phyloP scores from a whole-genome alignment of 2,113 vertebrate species.

The Cyanoderma ruficeps region DNA sequence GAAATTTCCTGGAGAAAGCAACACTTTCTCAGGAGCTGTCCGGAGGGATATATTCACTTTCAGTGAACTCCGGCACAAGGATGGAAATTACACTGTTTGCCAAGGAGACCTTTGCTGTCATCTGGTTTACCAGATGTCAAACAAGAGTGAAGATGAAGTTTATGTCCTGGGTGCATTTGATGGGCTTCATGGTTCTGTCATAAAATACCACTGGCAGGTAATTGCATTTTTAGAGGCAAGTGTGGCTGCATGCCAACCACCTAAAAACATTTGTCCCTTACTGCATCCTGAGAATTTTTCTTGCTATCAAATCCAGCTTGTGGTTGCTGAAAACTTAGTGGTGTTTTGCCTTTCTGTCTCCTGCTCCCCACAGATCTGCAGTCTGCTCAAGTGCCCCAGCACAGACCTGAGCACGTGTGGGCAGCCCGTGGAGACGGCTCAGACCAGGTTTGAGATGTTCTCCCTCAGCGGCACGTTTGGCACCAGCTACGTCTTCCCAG shows the following conservation, averaged over 20 bases:
- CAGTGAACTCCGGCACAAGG: constrained; percentile 20
- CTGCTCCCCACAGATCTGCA: constrained; percentile 57
- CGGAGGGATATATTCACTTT: constrained; percentile 72
- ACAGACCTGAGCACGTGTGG: constrained; percentile 49
- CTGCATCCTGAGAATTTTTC: background rate
- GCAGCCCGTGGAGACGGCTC: constrained; percentile 7
- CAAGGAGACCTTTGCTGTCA: constrained; percentile 74
- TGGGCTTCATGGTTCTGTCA: constrained; percentile 59
- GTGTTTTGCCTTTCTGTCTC: background rate
- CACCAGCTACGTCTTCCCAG: constrained; percentile 74
- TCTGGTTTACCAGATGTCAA: constrained; percentile 60
- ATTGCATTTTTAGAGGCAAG: background rate
- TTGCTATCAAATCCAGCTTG: background rate
- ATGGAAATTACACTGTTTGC: constrained; percentile 67
- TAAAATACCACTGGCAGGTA: constrained; percentile 76
- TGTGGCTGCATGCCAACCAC: background rate
- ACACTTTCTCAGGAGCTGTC: constrained; percentile 32
- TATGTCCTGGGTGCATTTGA: constrained; percentile 72
- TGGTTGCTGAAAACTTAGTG: background rate
- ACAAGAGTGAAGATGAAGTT: constrained; percentile 55
- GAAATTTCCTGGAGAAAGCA: background rate
- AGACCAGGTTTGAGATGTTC: constrained; percentile 72
- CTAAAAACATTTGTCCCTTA: background rate
- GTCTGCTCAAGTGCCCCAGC: constrained; percentile 66
- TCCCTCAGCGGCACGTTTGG: constrained; percentile 75